Conservation (phyloP, 2,797 vertebrate species). For the Molothrus ater region DNA sequence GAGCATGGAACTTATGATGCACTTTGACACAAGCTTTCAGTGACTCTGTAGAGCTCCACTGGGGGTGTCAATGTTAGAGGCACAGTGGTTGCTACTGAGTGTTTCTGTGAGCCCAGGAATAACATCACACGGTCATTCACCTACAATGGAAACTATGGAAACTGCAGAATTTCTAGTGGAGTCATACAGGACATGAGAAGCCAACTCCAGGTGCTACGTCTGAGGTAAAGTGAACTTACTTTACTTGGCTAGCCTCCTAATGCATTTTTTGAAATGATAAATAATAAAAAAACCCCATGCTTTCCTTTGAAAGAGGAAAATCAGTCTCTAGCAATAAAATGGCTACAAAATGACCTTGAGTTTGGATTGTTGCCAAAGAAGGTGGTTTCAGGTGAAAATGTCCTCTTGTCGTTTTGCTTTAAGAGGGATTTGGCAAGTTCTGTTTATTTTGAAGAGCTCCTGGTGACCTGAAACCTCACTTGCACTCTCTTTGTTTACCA, state of each 20-base stretch:
- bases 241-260: neutral
- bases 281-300: fast-evolving
- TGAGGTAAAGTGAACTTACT: neutral
- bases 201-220: neutral
- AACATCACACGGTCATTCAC: neutral
- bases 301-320: neutral
- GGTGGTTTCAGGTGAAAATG: neutral
- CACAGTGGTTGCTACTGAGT: neutral
- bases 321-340: neutral
- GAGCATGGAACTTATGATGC: fast-evolving
- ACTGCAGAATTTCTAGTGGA: neutral
- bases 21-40: neutral
- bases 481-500: neutral
- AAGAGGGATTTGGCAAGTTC: neutral
- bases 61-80: neutral
- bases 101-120: neutral
- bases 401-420: neutral
- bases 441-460: neutral
- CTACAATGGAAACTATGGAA: neutral
- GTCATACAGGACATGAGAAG: neutral
- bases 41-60: neutral
- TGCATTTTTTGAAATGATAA: neutral
- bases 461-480: neutral
- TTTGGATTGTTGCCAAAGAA: neutral
- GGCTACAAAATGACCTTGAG: neutral